phyloP scores from a whole-genome alignment of 2,888 invertebrate genomes.

The Mesorhabditis belari region DNA sequence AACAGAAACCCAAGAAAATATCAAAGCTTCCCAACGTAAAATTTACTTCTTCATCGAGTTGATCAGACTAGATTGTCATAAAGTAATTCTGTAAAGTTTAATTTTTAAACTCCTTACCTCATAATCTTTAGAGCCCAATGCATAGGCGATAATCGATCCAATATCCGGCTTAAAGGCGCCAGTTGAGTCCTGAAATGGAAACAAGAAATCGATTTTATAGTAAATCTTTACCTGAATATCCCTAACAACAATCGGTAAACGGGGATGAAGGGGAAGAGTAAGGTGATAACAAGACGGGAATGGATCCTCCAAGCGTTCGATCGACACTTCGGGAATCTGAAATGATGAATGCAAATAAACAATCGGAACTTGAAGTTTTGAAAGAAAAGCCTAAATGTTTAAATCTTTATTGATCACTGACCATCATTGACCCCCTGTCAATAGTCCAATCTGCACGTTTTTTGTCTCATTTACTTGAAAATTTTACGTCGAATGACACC shows the following conservation, averaged over 20 bases:
- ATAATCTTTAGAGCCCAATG: conserved; percentile 70
- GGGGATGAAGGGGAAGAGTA: conserved; percentile 21
- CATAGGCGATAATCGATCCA: conserved; percentile 69
- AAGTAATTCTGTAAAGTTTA: too few relatives aligned
- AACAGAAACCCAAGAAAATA: too few relatives aligned
- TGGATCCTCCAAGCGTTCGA: conserved; percentile 31
- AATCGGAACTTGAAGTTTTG: background rate
- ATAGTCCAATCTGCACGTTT: conserved; percentile 6
- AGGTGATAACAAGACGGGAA: conserved; percentile 37
- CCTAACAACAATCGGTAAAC: conserved; percentile 37
- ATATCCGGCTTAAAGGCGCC: conserved; percentile 46
- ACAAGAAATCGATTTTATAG: background rate
- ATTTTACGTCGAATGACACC: too few relatives aligned
- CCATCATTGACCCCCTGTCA: too few relatives aligned
- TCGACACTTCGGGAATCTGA: conserved; percentile 3
- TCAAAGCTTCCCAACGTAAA: too few relatives aligned
- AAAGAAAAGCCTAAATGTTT: too few relatives aligned
- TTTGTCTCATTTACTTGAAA: too few relatives aligned
- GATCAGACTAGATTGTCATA: too few relatives aligned
- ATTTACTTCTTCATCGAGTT: too few relatives aligned
- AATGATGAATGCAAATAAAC: too few relatives aligned
- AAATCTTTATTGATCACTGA: too few relatives aligned
- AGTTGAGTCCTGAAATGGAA: conserved; percentile 8
- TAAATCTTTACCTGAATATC: conserved; percentile 32
- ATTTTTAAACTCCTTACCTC: conserved; percentile 54